These are phyloP conservation scores for Brachyrhaphis roseni DNA, from an alignment of 2,797 vertebrate species.

Conservation along the genomic window DNA sequence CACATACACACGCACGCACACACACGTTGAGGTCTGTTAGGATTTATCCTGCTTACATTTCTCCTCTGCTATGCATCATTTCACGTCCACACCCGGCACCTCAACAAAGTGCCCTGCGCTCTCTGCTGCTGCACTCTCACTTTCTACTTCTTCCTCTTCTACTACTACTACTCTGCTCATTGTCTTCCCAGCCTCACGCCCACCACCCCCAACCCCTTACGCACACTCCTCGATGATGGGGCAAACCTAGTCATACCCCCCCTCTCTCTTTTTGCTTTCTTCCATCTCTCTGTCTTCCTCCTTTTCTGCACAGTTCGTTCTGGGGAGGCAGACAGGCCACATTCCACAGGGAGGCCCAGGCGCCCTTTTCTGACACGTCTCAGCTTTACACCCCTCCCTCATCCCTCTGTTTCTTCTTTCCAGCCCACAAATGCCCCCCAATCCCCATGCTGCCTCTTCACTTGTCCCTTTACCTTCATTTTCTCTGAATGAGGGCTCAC, in stretches of 20 bases:
- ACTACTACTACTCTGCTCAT: conserved; percentile 35
- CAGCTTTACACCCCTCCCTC: conserved; percentile 82
- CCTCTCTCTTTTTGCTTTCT: conserved; percentile 51
- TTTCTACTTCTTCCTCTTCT: conserved; percentile 52
- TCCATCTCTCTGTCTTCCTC: conserved; percentile 58
- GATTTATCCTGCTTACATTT: conserved; percentile 74
- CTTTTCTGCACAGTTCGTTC: conserved; percentile 74
- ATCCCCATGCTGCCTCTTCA: conserved; percentile 41
- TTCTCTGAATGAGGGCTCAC: conserved; percentile 22
- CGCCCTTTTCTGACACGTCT: conserved; percentile 85
- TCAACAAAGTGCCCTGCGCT: conserved; percentile 64
- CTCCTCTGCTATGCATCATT: conserved; percentile 78
- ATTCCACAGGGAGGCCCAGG: conserved; percentile 87
- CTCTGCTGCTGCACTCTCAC: conserved; percentile 59
- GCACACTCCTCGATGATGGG: conserved; percentile 58
- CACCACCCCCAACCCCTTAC: conserved; percentile 1
- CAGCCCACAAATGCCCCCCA: conserved; percentile 49
- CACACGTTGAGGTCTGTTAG: conserved; percentile 69
- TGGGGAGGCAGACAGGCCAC: conserved; percentile 84
- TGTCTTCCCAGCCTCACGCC: conserved; percentile 27
- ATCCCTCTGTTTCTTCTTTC: conserved; percentile 71
- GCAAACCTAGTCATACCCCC: conserved; percentile 52
- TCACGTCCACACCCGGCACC: conserved; percentile 72
- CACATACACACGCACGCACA: conserved; percentile 52
- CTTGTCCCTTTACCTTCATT: conserved; percentile 58